Percentiles rank a stretch among this genome's conserved stretches.
phyloP scores from a whole-genome alignment of 2,888 invertebrate species.

The Scaptomyza parva region DNA sequence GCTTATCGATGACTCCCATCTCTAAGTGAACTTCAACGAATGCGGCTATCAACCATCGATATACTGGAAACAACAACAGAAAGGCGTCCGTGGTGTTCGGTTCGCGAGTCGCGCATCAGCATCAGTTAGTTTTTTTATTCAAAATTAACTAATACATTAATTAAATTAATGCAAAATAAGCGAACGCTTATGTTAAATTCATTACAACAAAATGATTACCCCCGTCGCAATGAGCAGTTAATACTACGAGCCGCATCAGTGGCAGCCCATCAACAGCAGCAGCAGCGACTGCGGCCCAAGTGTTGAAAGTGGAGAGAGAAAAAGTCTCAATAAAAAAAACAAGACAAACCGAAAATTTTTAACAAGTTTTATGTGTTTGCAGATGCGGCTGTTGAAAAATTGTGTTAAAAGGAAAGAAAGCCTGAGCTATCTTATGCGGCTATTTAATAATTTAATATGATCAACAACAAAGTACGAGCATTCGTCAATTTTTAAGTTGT shows the following conservation, averaged over 20 bases:
- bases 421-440: conserved; percentile 20
- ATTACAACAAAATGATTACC: conserved; percentile 18
- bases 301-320: conserved; percentile 62
- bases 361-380: conserved; percentile 67
- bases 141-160: conserved; percentile 47
- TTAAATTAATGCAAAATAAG: conserved; percentile 36
- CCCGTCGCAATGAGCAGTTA: conserved; percentile 43
- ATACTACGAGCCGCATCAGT: conserved; percentile 33
- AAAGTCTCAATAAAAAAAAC: conserved; percentile 46
- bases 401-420: conserved; percentile 60
- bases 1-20: conserved; percentile 37
- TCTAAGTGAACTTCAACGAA: conserved; percentile 16
- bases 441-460: conserved; percentile 62
- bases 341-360: conserved; percentile 46
- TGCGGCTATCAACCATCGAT: conserved; percentile 40
- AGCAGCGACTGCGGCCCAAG: conserved; percentile 51
- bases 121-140: conserved; percentile 35
- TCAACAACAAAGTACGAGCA: conserved; percentile 51
- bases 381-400: conserved; percentile 52
- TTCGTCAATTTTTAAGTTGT: conserved; percentile 53
- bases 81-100: conserved; percentile 64
- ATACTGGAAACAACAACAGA: conserved; percentile 49
- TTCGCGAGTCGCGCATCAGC: conserved; percentile 66
- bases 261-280: conserved; percentile 32
- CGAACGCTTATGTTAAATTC: conserved; percentile 21